phyloP scores from a whole-genome alignment of 2,888 invertebrate genomes.

The Omphaloscelis lunosa region DNA sequence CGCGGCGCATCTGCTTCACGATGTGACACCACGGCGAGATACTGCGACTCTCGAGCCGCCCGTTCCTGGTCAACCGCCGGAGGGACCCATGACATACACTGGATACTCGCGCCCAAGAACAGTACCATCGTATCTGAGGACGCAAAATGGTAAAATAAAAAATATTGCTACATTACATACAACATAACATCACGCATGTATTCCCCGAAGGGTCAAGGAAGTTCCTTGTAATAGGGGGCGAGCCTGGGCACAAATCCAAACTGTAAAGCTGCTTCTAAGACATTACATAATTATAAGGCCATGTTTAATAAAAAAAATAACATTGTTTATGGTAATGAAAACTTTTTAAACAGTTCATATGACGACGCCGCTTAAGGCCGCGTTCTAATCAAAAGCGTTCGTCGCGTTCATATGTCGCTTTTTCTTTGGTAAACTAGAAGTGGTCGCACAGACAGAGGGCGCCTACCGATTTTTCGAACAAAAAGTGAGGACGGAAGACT shows the following conservation, averaged over 20 bases:
- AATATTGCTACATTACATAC: background rate
- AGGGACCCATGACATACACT: conserved; percentile 90
- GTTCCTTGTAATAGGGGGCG: too few relatives aligned
- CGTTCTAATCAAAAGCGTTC: background rate
- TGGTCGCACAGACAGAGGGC: background rate
- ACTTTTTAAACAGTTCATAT: background rate
- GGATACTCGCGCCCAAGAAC: conserved; percentile 91
- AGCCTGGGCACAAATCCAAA: background rate
- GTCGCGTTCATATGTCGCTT: background rate
- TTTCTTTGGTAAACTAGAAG: too few relatives aligned
- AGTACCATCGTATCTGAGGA: conserved; percentile 58
- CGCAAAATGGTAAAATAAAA: background rate
- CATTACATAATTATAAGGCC: background rate
- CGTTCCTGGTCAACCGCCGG: conserved; percentile 46
- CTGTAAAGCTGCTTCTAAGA: background rate
- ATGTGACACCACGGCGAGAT: conserved; percentile 91
- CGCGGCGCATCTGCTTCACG: conserved; percentile 88
- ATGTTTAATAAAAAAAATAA: background rate
- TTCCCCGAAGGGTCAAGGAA: too few relatives aligned
- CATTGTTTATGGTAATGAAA: background rate
- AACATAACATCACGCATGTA: background rate
- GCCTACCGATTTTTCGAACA: background rate
- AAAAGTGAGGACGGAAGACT: background rate
- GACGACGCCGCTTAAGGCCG: background rate
- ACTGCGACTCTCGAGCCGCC: conserved; percentile 78